Evolutionary conservation across 2,113 vertebrate genomes (phyloP).

Genomic region (Rhinichthys klamathensis): DNA sequence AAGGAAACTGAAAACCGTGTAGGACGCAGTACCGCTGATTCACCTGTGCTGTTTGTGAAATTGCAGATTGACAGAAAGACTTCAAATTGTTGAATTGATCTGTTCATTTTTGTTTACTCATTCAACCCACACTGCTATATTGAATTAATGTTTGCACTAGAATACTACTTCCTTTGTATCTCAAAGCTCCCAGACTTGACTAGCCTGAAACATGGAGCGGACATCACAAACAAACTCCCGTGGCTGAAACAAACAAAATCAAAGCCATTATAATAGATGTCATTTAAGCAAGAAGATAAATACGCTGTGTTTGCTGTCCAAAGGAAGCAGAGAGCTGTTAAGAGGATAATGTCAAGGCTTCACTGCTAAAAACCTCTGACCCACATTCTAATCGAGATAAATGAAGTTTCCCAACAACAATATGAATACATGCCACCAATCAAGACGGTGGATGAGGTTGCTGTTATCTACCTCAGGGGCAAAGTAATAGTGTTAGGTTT

Average conservation of each 20-base stretch:
- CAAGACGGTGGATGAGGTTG: background rate
- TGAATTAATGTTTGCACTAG: too few species aligned
- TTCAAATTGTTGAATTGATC: too few species aligned
- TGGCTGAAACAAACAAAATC: background rate
- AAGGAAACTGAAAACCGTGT: too few species aligned
- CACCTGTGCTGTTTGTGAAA: too few species aligned
- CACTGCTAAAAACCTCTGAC: conserved; percentile 17
- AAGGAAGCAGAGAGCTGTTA: conserved; percentile 8
- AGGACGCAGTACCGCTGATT: too few species aligned
- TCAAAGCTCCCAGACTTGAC: background rate
- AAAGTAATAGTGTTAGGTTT: conserved; percentile 39
- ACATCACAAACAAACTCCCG: background rate
- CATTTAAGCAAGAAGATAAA: background rate
- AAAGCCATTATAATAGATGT: background rate
- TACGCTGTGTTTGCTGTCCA: background rate
- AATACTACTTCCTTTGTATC: background rate
- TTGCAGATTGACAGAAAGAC: too few species aligned
- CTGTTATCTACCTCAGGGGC: conserved; percentile 18
- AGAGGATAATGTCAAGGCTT: conserved; percentile 14
- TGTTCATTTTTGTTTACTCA: too few species aligned
- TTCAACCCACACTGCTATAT: too few species aligned
- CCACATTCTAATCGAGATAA: background rate
- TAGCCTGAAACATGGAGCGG: background rate
- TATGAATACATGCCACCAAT: background rate
- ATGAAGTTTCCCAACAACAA: conserved; percentile 20